A percentile compares a stretch with the other conserved stretches of the same genome.
Evolutionary conservation across 2,797 vertebrate genomes (phyloP).

Genomic region (Aphelocoma californica): DNA sequence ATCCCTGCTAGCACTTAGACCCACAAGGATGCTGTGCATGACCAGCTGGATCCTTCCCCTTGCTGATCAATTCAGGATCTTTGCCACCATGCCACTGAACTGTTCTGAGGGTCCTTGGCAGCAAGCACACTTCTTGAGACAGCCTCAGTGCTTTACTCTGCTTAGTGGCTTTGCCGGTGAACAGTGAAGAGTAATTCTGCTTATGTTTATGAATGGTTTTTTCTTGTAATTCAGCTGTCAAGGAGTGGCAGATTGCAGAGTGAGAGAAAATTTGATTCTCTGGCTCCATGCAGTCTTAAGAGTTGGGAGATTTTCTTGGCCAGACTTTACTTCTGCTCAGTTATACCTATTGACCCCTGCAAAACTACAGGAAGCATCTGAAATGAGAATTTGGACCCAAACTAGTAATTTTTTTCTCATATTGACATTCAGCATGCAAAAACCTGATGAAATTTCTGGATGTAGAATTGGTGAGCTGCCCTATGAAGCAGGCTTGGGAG

Average conservation of each 20-base stretch:
- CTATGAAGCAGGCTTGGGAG: not conserved
- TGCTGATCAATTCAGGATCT: not conserved
- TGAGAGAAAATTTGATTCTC: not conserved
- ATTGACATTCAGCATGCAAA: not conserved
- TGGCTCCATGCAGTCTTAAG: not conserved
- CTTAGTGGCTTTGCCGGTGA: not conserved
- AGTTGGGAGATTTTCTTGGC: not conserved
- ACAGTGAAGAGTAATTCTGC: not conserved
- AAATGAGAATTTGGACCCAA: not conserved
- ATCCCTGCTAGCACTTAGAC: fast-evolving
- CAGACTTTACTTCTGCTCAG: not conserved
- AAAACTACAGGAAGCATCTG: not conserved
- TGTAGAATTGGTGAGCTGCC: not conserved
- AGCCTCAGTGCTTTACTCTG: not conserved
- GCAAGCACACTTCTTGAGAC: not conserved
- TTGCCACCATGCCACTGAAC: not conserved
- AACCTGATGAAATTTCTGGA: not conserved
- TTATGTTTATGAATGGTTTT: not conserved
- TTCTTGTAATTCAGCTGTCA: not conserved
- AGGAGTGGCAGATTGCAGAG: not conserved
- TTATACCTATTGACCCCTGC: not conserved
- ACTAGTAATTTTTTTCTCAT: not conserved
- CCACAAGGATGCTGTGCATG: fast-evolving
- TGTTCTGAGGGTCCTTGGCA: not conserved
- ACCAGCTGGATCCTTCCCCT: not conserved